Conservation (phyloP, 2,888 invertebrate genomes). For the Syrista parreyssii region DNA sequence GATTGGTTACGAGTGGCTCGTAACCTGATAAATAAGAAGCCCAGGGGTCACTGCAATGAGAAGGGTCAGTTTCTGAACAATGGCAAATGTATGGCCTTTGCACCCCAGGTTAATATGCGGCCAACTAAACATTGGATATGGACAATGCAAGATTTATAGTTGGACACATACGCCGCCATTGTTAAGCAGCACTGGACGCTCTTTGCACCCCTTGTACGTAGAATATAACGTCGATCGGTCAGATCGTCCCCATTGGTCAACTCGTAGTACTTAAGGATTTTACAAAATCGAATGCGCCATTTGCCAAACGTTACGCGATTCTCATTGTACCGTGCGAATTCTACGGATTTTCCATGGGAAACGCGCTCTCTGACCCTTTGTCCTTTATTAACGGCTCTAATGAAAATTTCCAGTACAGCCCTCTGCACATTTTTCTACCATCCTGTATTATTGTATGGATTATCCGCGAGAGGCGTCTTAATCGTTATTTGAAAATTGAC, state of each 20-base stretch:
- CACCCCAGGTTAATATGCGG: conserved; percentile 65
- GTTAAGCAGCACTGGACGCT: not conserved
- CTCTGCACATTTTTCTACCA: not conserved
- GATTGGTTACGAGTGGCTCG: conserved; percentile 40
- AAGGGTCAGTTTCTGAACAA: conserved; percentile 60
- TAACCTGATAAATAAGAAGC: conserved; percentile 62
- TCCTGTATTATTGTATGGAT: not conserved
- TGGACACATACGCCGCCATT: conserved; percentile 42
- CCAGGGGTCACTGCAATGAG: conserved; percentile 52
- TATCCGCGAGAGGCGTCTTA: not conserved
- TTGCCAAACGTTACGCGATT: not conserved
- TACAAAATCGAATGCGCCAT: not conserved
- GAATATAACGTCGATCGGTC: not conserved
- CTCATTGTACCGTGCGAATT: not conserved
- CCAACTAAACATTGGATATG: conserved; percentile 61
- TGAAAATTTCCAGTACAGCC: not conserved
- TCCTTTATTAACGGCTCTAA: not conserved
- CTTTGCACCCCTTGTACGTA: not conserved
- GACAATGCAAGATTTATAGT: conserved; percentile 65
- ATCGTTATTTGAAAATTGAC: not conserved
- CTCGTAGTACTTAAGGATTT: not conserved
- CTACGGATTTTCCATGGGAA: not conserved
- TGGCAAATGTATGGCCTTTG: conserved; percentile 57
- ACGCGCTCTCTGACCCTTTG: not conserved
- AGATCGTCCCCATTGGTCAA: not conserved